Evolutionary conservation across 1,140 invertebrate species (phyloP).

Genomic region (Platyscapa corneri): DNA sequence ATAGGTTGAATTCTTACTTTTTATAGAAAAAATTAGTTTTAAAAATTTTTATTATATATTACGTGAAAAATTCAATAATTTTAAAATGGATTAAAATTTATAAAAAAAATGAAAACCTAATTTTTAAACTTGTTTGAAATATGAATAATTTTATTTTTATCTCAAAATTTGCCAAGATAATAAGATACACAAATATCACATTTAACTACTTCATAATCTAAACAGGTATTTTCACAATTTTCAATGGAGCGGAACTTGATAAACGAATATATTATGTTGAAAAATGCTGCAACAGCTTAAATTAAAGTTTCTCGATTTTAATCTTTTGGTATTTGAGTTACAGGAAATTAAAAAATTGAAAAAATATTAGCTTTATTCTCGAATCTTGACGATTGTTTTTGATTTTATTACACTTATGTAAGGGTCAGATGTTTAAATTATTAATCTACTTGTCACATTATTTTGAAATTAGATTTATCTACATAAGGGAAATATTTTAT

Average conservation of each 20-base stretch:
- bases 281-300: not conserved
- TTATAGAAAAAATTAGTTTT: no score
- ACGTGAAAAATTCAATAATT: no score
- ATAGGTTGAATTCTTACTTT: no score
- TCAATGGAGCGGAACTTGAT: constrained; percentile 7
- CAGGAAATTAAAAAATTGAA: no score
- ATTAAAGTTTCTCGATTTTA: not conserved
- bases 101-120: not conserved
- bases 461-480: not conserved
- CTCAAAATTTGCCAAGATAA: not conserved
- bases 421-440: not conserved
- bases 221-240: constrained; percentile 17
- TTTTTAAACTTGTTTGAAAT: not conserved
- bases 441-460: not conserved
- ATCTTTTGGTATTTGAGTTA: not conserved
- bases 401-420: not conserved
- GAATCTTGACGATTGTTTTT: not conserved
- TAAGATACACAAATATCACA: not conserved
- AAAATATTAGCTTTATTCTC: no score
- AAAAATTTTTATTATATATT: no score
- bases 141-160: not conserved
- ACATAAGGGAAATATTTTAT: not conserved
- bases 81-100: no score
- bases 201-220: not conserved
- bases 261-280: not conserved